Base-by-base conservation (phyloP, 2,797 vertebrate species). In the Benthosema pterotum region DNA sequence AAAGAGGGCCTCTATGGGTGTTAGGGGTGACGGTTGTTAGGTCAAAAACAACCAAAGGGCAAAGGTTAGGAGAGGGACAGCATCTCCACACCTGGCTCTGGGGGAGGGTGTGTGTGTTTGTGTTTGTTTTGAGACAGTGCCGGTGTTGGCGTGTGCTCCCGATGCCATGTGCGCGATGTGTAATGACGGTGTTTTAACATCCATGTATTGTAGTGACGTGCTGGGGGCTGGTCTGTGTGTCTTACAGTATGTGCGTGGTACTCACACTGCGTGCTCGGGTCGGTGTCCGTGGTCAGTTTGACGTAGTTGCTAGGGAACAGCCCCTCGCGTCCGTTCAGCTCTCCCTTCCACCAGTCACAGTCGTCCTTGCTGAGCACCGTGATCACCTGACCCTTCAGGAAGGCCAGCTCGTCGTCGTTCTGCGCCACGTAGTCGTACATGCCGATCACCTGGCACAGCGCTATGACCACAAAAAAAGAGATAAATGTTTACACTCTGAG, bases 251-350 rank as follows among this genome's bases (percentile, higher is more conserved):
- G 62, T 9, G 11, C 16, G 60, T 45, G 25, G 74, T 87, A 98
- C 97, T 99, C 94, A 99, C 97, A 99, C 94, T 99, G 97, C 80
- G 97, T 96, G 94, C 97, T 98, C 1, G 97, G 97, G 91, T 99
- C 97, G 12, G 92, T 95, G 75, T 99, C 97, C 4, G 96, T 96
- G 70, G 97, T 98, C 79, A 98, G 87, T 87, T 99, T 99, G 88
- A 99, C 97, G 32, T 99, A 99, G 89, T 99, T 99, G 89, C 97
- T 98, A 0, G 97, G 97, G 87, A 99, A 99, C 75, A 99, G 96
- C 52, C 97, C 97, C 83, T 96, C 93, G 57, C 95, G 94, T 57
- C 97, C 97, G 0, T 92, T 97, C 71, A 95, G 94, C 81, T 99
- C 97, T 5, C 97, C 97, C 83, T 98, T 99, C 97, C 97, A 99